Evolutionary conservation across 2,797 vertebrate species (phyloP).

Genomic region (Sebastes itinus): DNA sequence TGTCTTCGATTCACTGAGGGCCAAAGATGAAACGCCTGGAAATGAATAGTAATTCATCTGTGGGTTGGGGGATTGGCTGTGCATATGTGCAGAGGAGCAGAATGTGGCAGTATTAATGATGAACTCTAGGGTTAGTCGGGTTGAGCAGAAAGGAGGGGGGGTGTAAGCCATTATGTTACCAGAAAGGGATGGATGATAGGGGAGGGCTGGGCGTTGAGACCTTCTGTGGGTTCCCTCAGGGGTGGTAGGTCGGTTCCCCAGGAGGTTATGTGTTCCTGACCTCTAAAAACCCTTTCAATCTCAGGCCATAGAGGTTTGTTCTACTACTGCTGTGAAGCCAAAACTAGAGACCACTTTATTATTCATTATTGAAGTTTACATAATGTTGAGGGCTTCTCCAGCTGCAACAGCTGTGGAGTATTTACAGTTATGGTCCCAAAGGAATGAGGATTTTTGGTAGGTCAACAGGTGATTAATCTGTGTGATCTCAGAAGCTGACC

Average conservation of each 20-base stretch:
- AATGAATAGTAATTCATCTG: constrained; percentile 36
- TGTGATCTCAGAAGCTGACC: constrained; percentile 26
- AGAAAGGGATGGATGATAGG: constrained; percentile 20
- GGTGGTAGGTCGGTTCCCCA: constrained; percentile 17
- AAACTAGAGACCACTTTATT: not conserved
- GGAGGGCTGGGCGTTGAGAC: not conserved
- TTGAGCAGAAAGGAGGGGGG: constrained; percentile 7
- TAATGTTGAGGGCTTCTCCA: not conserved
- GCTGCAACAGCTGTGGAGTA: constrained; percentile 5
- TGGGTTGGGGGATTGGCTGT: constrained; percentile 37
- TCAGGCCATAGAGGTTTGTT: not conserved
- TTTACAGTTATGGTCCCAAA: constrained; percentile 10
- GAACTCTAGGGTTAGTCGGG: constrained; percentile 43
- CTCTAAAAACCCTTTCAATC: constrained; percentile 29
- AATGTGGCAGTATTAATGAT: constrained; percentile 35
- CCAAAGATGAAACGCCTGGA: constrained; percentile 58
- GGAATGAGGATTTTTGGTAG: constrained; percentile 10
- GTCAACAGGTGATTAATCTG: constrained; percentile 62
- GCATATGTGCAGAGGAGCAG: constrained; percentile 28
- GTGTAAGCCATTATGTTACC: constrained; percentile 7
- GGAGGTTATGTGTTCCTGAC: constrained; percentile 35
- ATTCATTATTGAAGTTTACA: not conserved
- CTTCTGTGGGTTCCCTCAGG: constrained; percentile 26
- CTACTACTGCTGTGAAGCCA: too few relatives aligned
- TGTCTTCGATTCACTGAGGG: constrained; percentile 51